Base-by-base conservation (phyloP, 2,113 vertebrate genomes). In the Ptilonorhynchus violaceus region DNA sequence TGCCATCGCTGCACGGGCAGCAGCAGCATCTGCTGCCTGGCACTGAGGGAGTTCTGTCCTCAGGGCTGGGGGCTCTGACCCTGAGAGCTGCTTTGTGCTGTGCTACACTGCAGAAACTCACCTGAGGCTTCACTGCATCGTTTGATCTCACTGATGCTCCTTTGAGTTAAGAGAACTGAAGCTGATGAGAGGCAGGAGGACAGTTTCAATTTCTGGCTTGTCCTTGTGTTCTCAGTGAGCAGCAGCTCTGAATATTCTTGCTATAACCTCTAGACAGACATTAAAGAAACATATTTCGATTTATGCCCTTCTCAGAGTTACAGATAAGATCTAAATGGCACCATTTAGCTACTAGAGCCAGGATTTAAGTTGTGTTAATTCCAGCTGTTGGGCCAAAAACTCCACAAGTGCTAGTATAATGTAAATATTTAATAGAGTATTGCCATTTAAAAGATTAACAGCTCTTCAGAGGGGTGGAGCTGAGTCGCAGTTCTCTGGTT, bases 361-460 rank as follows among this genome's bases (percentile, higher is more conserved):
- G 56, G 31, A 85, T 87, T 90, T 79, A 88, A 89, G 76, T 81
- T 85, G 76, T 88, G 69, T 58, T 70, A 92, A 83, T 88, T 92
- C 93, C 86, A 78, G 18, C 60, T 76, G 88, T 78, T 86, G 39
- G 67, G 77, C 77, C 78, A 90, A 86, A 92, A 93, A 30, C 86
- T 91, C 77, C 28, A 10, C 42, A 96, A 96, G 92, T 90, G 93
- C 72, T 47, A 82, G 87, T 37, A 16, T 84, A 95, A 66, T 74
- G 89, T 97, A 97, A 97, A 97, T 97, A 97, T 97, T 96, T 97
- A 97, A 97, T 95, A 92, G 67, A 33, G 63, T 58, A 49, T 93
- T 95, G 92, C 96, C 91, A 97, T 97, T 97, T 94, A 91, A 88
- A 96, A 97, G 95, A 96, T 97, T 88, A 95, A 95, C 93, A 69